Base-by-base conservation (phyloP, 2,888 invertebrate genomes). In the Argyra leucocephala region DNA sequence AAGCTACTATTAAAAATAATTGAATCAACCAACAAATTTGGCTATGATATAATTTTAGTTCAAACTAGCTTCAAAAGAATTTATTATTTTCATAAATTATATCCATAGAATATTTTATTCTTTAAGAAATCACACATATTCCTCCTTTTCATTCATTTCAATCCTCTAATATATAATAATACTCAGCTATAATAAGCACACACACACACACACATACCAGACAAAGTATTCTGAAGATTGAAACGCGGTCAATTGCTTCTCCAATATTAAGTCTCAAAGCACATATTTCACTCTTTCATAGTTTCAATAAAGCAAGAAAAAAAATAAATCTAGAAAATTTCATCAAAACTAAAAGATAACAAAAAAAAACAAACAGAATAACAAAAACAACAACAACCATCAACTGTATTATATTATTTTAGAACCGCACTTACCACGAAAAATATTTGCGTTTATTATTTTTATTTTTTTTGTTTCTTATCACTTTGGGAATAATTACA, bases 401-500 rank as follows among this genome's bases (percentile, higher is more conserved):
- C 31, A 48, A 48, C 12, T 18, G n/a, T n/a, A n/a, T 12, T 18
- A 18, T 5, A 48, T 18, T 48, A 48, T 48, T 48, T 48, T 18
- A 48, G 48, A 48, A 48, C 48, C 48, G 48, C 48, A 48, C 2
- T 48, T 18, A 48, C 48, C 48, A 48, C 48, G 48, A 48, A 48
- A 48, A 48, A 48, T 48, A 48, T 48, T 48, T 48, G 9, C 48
- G 15, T 15, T 48, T 48, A 48, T 48, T 48, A 26, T 26, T 26
- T 26, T 26, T 9, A 31, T 31, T 31, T 48, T 48, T 15, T 2
- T 15, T 48, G 9, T 48, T 48, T 48, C 48, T 48, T 48, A 48
- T 48, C 48, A 48, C 48, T 48, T 48, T 48, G 48, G 48, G 48
- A 48, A 48, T 48, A 48, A 48, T 48, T 48, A 48, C 48, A 48